phyloP scores from a whole-genome alignment of 1,140 invertebrate species.

The Neodiprion pinetum region DNA sequence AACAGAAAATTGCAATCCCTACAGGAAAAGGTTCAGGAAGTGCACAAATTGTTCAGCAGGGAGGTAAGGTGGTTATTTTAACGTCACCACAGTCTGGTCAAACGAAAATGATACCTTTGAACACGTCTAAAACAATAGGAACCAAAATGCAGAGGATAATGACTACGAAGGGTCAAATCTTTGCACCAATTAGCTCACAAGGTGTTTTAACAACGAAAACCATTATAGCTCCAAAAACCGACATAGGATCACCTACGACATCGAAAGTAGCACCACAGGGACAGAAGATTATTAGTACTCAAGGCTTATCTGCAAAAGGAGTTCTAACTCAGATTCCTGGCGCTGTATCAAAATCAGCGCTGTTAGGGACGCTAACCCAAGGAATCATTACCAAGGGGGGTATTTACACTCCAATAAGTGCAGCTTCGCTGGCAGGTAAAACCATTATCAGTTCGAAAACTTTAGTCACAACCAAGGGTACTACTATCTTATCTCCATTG shows the following conservation, averaged over 20 bases:
- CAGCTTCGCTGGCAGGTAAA: conserved; percentile 40
- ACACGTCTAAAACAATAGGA: conserved; percentile 41
- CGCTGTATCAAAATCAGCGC: conserved; percentile 32
- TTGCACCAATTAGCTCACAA: conserved; percentile 36
- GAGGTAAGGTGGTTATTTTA: conserved; percentile 54
- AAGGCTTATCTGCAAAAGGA: conserved; percentile 42
- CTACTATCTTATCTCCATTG: conserved; percentile 36
- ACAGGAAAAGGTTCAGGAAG: conserved; percentile 45
- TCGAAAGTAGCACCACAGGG: conserved; percentile 58
- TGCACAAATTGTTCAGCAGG: conserved; percentile 52
- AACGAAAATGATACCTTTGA: conserved; percentile 47
- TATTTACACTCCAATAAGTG: conserved; percentile 44
- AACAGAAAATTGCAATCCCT: conserved; percentile 44
- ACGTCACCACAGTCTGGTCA: conserved; percentile 47
- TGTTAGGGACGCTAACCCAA: conserved; percentile 42
- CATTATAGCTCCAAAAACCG: conserved; percentile 54
- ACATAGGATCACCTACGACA: conserved; percentile 41
- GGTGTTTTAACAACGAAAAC: conserved; percentile 58
- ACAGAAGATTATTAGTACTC: conserved; percentile 48
- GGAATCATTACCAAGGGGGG: conserved; percentile 47
- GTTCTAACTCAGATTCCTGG: conserved; percentile 43
- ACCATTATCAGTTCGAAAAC: conserved; percentile 43
- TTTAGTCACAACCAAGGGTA: conserved; percentile 38
- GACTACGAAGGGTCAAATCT: conserved; percentile 50
- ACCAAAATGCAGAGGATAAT: conserved; percentile 60